These are phyloP conservation scores for Myotis myotis DNA, from an alignment of 2,797 vertebrate species.

Conservation along the genomic window DNA sequence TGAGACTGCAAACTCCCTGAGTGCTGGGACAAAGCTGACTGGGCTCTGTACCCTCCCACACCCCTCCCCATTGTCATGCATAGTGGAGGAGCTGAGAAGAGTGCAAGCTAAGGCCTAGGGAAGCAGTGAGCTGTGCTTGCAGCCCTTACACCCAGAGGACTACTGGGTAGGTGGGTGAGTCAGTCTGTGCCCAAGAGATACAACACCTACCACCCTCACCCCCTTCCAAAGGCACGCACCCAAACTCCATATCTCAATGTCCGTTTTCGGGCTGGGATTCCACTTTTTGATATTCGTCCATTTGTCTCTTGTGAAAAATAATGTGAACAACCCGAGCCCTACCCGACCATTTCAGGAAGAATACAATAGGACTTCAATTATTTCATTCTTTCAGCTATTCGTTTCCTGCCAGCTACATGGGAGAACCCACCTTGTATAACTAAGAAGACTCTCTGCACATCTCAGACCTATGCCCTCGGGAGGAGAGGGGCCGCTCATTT, in stretches of 20 bases:
- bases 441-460: background rate
- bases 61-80: background rate
- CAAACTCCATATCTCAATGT: background rate
- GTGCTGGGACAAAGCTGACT: background rate
- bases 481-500: background rate
- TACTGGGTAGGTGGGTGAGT: background rate
- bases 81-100: background rate
- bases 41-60: background rate
- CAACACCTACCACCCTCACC: background rate
- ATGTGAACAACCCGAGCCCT: background rate
- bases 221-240: no score
- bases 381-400: background rate
- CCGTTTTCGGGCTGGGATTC: background rate
- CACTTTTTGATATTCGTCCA: background rate
- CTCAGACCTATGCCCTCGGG: background rate
- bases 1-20: background rate
- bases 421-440: background rate
- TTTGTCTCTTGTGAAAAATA: constrained; percentile 1
- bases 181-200: background rate
- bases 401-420: background rate
- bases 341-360: background rate
- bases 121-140: background rate
- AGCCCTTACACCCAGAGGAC: background rate
- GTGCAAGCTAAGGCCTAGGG: background rate
- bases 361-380: background rate